Percentiles rank a stretch among this genome's conserved stretches.
phyloP scores from a whole-genome alignment of 2,113 vertebrate genomes.

The Pachypanchax playfairii region DNA sequence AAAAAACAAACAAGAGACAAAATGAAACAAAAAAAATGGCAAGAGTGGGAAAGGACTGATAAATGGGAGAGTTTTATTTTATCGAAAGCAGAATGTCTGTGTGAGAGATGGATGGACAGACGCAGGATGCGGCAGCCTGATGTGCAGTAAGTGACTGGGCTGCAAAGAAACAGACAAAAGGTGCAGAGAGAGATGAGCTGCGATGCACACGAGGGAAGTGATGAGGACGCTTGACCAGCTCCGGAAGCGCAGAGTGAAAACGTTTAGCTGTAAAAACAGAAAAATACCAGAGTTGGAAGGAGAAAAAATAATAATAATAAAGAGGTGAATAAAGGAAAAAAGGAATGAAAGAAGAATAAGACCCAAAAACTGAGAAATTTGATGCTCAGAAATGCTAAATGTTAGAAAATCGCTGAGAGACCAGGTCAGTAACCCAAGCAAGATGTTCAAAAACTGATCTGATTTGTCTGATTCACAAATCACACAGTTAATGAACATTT shows the following conservation, averaged over 20 bases:
- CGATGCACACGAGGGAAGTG: conserved; percentile 79
- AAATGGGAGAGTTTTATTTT: conserved; percentile 91
- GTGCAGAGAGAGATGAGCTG: conserved; percentile 70
- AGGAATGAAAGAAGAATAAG: too few species aligned
- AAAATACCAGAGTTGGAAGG: conserved; percentile 59
- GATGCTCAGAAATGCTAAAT: not conserved
- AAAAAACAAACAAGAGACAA: conserved; percentile 27
- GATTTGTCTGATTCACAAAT: not conserved
- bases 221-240: conserved; percentile 80
- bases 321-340: not conserved
- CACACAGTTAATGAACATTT: too few species aligned
- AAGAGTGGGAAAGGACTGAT: conserved; percentile 50
- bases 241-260: conserved; percentile 86
- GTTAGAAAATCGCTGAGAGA: too few species aligned
- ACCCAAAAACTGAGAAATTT: not conserved
- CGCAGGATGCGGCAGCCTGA: conserved; percentile 68
- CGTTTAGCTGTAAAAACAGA: conserved; percentile 89
- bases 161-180: conserved; percentile 63
- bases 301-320: conserved; percentile 6
- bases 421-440: too few species aligned
- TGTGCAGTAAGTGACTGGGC: conserved; percentile 61
- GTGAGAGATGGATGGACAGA: conserved; percentile 79
- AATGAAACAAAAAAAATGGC: conserved; percentile 22
- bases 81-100: conserved; percentile 86
- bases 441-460: not conserved